Evolutionary conservation across 53 echinoderm and acorn worm genomes (phyloP).

Genomic region (Patiria pectinifera): DNA sequence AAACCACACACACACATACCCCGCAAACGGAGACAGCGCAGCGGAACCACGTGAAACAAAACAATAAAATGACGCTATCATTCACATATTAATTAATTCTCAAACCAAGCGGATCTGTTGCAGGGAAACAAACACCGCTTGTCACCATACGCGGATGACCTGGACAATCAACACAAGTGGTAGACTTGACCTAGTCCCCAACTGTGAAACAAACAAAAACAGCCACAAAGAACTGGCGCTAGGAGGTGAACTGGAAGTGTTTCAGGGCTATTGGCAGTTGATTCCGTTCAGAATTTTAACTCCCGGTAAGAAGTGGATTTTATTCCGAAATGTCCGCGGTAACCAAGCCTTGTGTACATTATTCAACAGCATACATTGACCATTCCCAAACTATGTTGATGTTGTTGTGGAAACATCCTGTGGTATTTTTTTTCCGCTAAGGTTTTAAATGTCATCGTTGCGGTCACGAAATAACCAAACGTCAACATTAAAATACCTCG

Average conservation of each 20-base stretch:
- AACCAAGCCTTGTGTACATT: no score
- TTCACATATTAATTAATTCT: not conserved
- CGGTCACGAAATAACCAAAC: not conserved
- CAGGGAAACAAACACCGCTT: not conserved
- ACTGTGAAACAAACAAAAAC: not conserved
- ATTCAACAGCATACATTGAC: no score
- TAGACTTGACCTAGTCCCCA: not conserved
- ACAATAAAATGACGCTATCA: not conserved
- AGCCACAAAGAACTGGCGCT: no score
- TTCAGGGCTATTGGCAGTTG: no score
- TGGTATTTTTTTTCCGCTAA: no score
- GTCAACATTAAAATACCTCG: slow-evolving; percentile 41
- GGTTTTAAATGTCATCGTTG: not conserved
- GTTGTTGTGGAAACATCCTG: no score
- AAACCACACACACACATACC: not conserved
- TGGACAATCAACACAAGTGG: not conserved
- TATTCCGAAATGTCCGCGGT: no score
- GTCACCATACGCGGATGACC: not conserved
- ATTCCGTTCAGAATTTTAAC: no score
- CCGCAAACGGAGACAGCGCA: not conserved
- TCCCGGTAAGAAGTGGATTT: no score
- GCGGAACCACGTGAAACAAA: not conserved
- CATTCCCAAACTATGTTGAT: no score
- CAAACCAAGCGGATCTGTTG: not conserved
- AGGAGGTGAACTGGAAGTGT: no score